These are phyloP conservation scores for Chiloscyllium plagiosum DNA, from an alignment of 2,113 vertebrate species.

Conservation along the genomic window DNA sequence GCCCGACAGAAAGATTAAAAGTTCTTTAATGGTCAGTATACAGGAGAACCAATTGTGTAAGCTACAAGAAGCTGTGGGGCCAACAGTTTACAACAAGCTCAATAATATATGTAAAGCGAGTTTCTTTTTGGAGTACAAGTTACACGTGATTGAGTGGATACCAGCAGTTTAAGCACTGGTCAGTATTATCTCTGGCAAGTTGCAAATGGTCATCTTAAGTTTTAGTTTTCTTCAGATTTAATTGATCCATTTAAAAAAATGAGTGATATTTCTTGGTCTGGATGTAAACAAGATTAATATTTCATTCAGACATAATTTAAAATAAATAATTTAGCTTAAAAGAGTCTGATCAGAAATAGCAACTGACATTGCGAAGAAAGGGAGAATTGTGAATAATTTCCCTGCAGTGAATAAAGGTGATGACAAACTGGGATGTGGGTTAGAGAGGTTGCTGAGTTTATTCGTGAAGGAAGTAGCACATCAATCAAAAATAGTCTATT, in stretches of 20 bases:
- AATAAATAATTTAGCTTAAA: background rate
- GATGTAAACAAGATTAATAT: background rate
- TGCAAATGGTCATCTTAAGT: background rate
- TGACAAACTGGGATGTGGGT: background rate
- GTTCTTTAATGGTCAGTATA: background rate
- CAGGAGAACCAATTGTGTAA: background rate
- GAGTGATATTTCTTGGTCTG: background rate
- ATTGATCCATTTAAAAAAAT: background rate
- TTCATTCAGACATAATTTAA: background rate
- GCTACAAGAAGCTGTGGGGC: background rate
- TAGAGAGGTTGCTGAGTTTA: background rate
- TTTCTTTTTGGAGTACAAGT: background rate
- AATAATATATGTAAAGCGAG: background rate
- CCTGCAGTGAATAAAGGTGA: background rate
- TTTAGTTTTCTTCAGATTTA: too few relatives aligned
- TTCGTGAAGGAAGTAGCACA: background rate
- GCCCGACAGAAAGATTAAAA: background rate
- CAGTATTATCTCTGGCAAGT: background rate
- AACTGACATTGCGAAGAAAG: background rate
- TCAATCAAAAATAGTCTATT: background rate
- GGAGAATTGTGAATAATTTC: background rate
- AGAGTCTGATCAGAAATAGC: background rate
- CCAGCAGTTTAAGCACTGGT: background rate
- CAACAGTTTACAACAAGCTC: background rate
- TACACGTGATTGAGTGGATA: background rate